These are phyloP conservation scores for Parapristionchus giblindavisi DNA, from an alignment of 2,888 invertebrate species.

Conservation along the genomic window DNA sequence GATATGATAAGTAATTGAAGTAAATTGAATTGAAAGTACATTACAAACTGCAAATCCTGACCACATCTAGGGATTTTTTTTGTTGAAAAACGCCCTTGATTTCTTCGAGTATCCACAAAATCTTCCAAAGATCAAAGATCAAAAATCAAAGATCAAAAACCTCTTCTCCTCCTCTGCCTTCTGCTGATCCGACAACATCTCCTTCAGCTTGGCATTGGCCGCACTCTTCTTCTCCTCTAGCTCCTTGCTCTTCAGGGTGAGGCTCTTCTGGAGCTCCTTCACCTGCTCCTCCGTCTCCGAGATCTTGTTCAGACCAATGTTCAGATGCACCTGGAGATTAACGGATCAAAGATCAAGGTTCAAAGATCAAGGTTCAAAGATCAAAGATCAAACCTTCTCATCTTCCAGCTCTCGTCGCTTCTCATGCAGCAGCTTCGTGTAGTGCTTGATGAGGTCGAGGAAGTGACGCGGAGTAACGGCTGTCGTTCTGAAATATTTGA, in stretches of 20 bases:
- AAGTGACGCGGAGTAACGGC: conserved; percentile 98
- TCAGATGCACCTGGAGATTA: conserved; percentile 80
- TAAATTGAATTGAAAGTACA: too few species aligned
- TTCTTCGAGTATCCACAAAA: too few species aligned
- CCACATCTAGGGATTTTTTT: too few species aligned
- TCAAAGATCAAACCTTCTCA: conserved; percentile 78
- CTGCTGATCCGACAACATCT: conserved; percentile 82
- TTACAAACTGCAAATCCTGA: too few species aligned
- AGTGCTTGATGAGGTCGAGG: conserved; percentile 98
- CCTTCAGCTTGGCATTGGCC: conserved; percentile 96
- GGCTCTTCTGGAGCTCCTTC: conserved; percentile 97
- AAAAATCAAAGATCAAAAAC: too few species aligned
- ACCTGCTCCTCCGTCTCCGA: conserved; percentile 96
- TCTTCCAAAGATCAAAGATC: too few species aligned
- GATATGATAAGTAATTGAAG: too few species aligned
- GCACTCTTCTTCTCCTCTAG: conserved; percentile 95
- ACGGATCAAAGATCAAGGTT: neutral
- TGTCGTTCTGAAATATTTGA: conserved; percentile 77
- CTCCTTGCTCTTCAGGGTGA: conserved; percentile 85
- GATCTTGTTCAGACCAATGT: conserved; percentile 97
- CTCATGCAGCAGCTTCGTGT: conserved; percentile 89
- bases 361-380: neutral
- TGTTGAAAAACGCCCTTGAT: too few species aligned
- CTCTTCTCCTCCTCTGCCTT: conserved; percentile 99
- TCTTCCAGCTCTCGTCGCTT: conserved; percentile 96